Evolutionary conservation across 2,113 vertebrate species (phyloP), one percentile per base, ranked within the genome.

Genomic region (Empidonax traillii): DNA sequence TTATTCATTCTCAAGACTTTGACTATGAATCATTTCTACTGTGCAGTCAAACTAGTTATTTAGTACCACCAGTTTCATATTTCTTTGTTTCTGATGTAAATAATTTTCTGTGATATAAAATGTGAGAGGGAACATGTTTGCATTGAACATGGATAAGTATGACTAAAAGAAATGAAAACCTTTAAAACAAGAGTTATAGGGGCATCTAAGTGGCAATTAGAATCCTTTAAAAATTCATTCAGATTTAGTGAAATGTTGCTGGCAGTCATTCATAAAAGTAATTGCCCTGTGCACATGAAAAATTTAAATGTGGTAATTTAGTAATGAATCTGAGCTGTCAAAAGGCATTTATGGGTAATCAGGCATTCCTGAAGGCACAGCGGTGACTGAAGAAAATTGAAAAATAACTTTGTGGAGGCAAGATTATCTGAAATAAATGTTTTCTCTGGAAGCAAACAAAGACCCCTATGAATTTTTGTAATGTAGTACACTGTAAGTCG

Each of bases 221-320:
- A 90, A 76, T 85, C 30, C 55, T 94, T 93, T 83, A 92, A 97
- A 96, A 95, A 95, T 96, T 93, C 58, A 90, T 96, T 95, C 78
- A 87, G 84, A 69, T 89, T 47, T 90, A 96, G 93, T 73, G 94
- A 93, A 95, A 97, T 82, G 80, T 93, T 92, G 74, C 94, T 96
- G 95, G 90, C 94, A 85, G 52, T 86, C 82, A 91, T 94, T 97
- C 96, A 78, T 93, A 87, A 91, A 96, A 92, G 95, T 89, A 89
- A 94, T 92, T 21, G 74, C 96, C 90, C 76, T 53, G 53, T 91
- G 94, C 93, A 91, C 87, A 96, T 90, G 91, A 91, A 96, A 97
- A 89, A 91, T 94, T 95, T 67, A 96, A 85, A 92, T 77, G 91
- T 92, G 67, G 94, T 90, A 80, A 80, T 96, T 96, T 89, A 90